Conservation (phyloP, 1,140 invertebrate genomes). For the Platorchestia sp. region DNA sequence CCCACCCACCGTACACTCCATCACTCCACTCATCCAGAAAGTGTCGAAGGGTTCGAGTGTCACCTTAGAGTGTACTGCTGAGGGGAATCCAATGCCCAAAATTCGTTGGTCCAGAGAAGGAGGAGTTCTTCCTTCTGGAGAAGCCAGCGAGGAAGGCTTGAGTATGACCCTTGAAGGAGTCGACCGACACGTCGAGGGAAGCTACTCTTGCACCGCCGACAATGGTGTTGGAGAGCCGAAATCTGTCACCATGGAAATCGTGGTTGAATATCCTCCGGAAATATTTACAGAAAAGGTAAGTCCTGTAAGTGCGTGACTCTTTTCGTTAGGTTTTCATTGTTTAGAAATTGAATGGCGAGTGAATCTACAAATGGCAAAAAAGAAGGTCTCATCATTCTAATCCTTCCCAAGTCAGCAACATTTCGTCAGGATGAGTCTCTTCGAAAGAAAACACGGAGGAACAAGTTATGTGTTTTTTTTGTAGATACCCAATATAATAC, state of each 20-base stretch:
- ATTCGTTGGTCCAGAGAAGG: slow-evolving; percentile 90
- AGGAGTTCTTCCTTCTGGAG: slow-evolving; percentile 73
- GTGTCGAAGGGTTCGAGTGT: slow-evolving; percentile 74
- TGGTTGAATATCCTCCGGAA: slow-evolving; percentile 62
- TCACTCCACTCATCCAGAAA: slow-evolving; percentile 41
- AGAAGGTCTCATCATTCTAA: too few relatives aligned
- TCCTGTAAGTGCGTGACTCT: not conserved
- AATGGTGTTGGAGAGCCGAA: slow-evolving; percentile 75
- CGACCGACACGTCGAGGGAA: slow-evolving; percentile 77
- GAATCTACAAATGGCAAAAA: too few relatives aligned
- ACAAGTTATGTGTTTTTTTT: too few relatives aligned
- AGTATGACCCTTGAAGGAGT: slow-evolving; percentile 78
- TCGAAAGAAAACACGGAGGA: too few relatives aligned
- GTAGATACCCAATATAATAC: too few relatives aligned
- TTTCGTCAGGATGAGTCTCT: too few relatives aligned
- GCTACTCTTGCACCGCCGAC: slow-evolving; percentile 77
- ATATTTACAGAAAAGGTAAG: slow-evolving; percentile 60
- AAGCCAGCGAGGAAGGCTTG: slow-evolving; percentile 72
- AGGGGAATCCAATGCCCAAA: slow-evolving; percentile 83
- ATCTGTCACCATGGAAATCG: slow-evolving; percentile 61
- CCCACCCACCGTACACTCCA: slow-evolving; percentile 55
- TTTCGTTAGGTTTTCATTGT: not conserved
- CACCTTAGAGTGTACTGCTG: slow-evolving; percentile 87
- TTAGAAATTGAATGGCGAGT: too few relatives aligned
- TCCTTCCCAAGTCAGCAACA: too few relatives aligned